phyloP scores from a whole-genome alignment of 2,888 invertebrate genomes.

The Drosophila rellima region DNA sequence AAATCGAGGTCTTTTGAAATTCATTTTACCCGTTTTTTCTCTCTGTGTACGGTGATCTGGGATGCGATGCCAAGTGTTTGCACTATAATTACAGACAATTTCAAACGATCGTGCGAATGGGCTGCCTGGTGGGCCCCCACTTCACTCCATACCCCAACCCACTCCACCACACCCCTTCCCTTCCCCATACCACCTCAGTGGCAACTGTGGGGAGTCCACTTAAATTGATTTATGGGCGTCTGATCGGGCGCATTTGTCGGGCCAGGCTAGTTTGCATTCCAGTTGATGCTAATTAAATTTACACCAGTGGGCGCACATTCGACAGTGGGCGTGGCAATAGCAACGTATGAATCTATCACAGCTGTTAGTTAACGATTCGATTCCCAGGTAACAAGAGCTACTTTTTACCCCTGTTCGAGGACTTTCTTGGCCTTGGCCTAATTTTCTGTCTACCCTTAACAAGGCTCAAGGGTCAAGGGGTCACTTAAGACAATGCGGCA shows the following conservation, averaged over 20 bases:
- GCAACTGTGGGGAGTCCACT: conserved; percentile 70
- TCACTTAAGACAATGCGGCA: conserved; percentile 66
- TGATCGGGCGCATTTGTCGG: conserved; percentile 82
- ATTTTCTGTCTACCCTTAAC: conserved; percentile 52
- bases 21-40: neutral
- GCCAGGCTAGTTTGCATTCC: conserved; percentile 22
- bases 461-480: conserved; percentile 72
- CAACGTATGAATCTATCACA: conserved; percentile 44
- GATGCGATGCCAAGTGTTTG: conserved; percentile 66
- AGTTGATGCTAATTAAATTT: conserved; percentile 68
- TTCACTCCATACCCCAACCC: neutral
- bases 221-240: conserved; percentile 83
- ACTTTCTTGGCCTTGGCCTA: conserved; percentile 65
- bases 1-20: too few relatives aligned
- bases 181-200: neutral
- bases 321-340: conserved; percentile 60
- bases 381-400: conserved; percentile 38
- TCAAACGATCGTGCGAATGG: conserved; percentile 56
- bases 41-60: conserved; percentile 1
- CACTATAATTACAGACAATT: conserved; percentile 77
- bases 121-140: conserved; percentile 22
- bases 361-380: conserved; percentile 41
- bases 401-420: conserved; percentile 53
- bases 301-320: conserved; percentile 70
- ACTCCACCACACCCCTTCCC: neutral